Evolutionary conservation across 2,888 invertebrate species (phyloP).

Genomic region (Lydus trimaculatus): DNA sequence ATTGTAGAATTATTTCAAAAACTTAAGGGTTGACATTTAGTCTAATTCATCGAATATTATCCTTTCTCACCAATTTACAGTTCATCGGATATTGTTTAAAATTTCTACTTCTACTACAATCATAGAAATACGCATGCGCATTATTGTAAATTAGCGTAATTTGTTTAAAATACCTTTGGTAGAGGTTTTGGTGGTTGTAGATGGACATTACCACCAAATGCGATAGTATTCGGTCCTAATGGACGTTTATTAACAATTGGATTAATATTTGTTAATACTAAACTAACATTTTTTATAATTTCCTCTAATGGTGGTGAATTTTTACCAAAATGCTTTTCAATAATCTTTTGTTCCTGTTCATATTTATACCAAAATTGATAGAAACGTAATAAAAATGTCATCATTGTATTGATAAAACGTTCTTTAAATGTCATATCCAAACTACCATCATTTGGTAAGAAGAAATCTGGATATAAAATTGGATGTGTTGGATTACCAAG

Average conservation of each 20-base stretch:
- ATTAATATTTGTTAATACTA: slow-evolving; percentile 45
- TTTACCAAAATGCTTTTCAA: slow-evolving; percentile 39
- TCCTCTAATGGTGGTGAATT: slow-evolving; percentile 38
- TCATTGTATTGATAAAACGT: slow-evolving; percentile 14
- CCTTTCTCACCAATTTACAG: too few relatives aligned
- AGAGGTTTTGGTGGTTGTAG: slow-evolving; percentile 38
- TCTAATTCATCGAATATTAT: too few relatives aligned
- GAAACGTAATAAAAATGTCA: neutral
- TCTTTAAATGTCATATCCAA: slow-evolving; percentile 20
- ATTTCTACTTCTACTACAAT: too few relatives aligned
- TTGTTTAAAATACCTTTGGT: slow-evolving; percentile 35
- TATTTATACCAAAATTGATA: too few relatives aligned
- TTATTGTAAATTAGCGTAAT: too few relatives aligned
- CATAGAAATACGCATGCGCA: too few relatives aligned
- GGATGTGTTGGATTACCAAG: slow-evolving; percentile 51
- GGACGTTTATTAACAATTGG: slow-evolving; percentile 43
- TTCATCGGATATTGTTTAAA: too few relatives aligned
- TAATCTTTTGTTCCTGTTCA: neutral
- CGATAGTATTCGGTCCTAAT: slow-evolving; percentile 41
- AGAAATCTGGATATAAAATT: slow-evolving; percentile 45
- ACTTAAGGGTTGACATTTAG: too few relatives aligned
- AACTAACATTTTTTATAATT: slow-evolving; percentile 37
- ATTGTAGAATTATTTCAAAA: too few relatives aligned
- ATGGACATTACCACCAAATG: slow-evolving; percentile 43
- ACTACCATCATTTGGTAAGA: slow-evolving; percentile 30